These are phyloP conservation scores for Sebastolobus alascanus DNA, from an alignment of 2,797 vertebrate species.

Conservation along the genomic window DNA sequence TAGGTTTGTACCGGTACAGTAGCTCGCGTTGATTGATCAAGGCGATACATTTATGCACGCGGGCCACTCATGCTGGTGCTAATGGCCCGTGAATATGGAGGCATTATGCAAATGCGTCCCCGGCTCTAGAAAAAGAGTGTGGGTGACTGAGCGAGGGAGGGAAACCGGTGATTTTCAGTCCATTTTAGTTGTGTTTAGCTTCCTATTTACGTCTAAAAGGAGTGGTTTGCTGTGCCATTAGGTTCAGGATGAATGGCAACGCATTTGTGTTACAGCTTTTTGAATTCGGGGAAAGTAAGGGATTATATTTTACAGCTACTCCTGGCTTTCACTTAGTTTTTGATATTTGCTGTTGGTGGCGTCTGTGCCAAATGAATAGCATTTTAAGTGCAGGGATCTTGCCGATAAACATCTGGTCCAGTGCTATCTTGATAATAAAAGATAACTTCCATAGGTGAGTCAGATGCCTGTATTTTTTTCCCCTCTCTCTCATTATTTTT, in stretches of 20 bases:
- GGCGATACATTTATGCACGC: slow-evolving; percentile 67
- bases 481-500: slow-evolving; percentile 4
- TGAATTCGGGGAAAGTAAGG: neutral
- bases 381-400: neutral
- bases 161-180: slow-evolving; percentile 58
- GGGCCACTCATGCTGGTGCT: slow-evolving; percentile 70
- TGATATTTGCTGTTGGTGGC: neutral
- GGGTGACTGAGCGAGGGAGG: slow-evolving; percentile 54
- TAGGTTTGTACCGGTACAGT: slow-evolving; percentile 47
- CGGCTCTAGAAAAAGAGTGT: slow-evolving; percentile 40
- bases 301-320: neutral
- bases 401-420: neutral
- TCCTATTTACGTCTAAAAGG: slow-evolving; percentile 55
- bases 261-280: slow-evolving; percentile 13
- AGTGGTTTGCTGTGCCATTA: slow-evolving; percentile 61
- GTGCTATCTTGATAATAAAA: slow-evolving; percentile 8
- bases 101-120: slow-evolving; percentile 75
- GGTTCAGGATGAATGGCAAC: slow-evolving; percentile 46
- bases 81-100: slow-evolving; percentile 75
- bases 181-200: slow-evolving; percentile 67
- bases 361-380: neutral
- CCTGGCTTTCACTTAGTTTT: neutral
- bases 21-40: slow-evolving; percentile 74
- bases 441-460: neutral
- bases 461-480: neutral